Evolutionary conservation across 2,113 vertebrate genomes (phyloP), one percentile per base, ranked within the genome.

Genomic region (Urocynchramus pylzowi): DNA sequence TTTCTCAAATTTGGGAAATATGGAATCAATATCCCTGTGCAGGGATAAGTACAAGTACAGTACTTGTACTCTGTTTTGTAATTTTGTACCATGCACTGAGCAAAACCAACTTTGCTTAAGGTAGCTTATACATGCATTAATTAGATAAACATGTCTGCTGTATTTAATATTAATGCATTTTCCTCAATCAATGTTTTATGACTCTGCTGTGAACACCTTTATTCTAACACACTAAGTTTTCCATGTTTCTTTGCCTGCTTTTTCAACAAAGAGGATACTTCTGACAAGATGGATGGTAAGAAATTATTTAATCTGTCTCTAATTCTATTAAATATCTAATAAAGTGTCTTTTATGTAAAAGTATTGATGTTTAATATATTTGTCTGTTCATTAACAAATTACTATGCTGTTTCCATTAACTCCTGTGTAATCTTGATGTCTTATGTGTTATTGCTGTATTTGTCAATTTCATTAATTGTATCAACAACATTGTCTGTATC

Each of bases 251-350:
- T 98, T 98, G 95, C 97, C 95, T 98, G 97, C 98, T 98, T 94
- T 97, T 98, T 98, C 98, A 97, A 98, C 98, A 98, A 99, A 99
- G 99, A 99, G 98, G 99, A 99, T 98, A 98, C 99, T 98, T 99
- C 99, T 99, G 99, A 99, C 98, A 99, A 99, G 98, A 98, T 98
- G 98, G 99, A 99, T 98, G 99, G 99, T 99, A 99, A 99, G 99
- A 98, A 98, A 98, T 93, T 96, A 47, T 97, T 98, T 98, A 81
- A 73, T 94, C 89, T 97, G 59, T 84, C 42, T 95, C 81, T 97
- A 96, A 96, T 96, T 95, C 74, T 91, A 24, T 65, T 97, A 79
- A 88, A 59, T 49, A 53, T 79, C 81, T 95, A 75, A 30, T 90
- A 44, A 47, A 42, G 5, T 84, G 56, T 67, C 77, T 92, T 94